Conservation (phyloP, 2,888 invertebrate species). For the Thysanoteuthis rhombus region DNA sequence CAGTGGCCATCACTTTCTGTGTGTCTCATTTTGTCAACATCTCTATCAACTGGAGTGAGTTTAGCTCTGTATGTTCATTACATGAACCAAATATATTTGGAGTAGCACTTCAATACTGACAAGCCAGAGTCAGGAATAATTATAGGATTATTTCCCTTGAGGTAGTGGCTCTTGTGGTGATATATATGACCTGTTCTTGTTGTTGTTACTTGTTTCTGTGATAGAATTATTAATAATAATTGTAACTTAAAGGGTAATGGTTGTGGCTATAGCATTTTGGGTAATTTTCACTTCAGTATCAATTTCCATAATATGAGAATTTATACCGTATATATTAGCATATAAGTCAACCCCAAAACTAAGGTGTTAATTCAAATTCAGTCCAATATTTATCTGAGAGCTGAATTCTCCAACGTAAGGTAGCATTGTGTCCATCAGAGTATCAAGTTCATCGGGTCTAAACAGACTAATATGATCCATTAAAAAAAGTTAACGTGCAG, state of each 20-base stretch:
- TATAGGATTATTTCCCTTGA: not conserved
- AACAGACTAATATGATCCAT: no score
- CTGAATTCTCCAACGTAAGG: no score
- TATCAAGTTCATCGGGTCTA: no score
- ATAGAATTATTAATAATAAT: not conserved
- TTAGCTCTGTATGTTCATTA: not conserved
- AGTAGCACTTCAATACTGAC: not conserved
- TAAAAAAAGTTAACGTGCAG: no score
- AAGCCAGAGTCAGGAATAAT: not conserved
- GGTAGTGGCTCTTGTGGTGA: not conserved
- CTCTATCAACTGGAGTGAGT: not conserved
- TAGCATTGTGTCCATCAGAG: no score
- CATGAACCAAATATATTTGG: not conserved
- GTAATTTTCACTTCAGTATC: not conserved
- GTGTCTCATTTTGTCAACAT: not conserved
- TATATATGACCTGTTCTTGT: not conserved
- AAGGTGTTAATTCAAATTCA: no score
- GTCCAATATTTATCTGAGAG: no score
- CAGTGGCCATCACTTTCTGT: not conserved
- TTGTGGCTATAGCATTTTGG: not conserved
- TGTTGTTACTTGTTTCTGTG: not conserved
- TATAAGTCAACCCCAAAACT: no score
- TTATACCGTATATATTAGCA: no score
- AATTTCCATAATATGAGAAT: not conserved
- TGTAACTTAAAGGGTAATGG: not conserved